Conservation (phyloP, 2,888 invertebrate species). For the Nezara viridula region DNA sequence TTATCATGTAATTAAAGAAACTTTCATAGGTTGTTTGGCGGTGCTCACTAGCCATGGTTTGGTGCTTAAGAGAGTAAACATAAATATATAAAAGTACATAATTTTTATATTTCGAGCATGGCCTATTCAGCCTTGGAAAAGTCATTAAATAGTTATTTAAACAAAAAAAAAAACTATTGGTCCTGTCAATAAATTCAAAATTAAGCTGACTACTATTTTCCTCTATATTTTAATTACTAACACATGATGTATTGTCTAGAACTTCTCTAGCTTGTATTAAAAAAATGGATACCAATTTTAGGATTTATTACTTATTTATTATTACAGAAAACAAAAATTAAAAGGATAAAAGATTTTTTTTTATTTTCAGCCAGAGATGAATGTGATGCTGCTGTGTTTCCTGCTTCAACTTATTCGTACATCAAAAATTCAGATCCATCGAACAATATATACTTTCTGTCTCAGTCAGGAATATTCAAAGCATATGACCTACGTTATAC, state of each 20-base stretch:
- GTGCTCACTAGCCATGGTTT: too few species aligned
- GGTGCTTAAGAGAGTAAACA: too few species aligned
- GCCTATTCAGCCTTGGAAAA: too few species aligned
- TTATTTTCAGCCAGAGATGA: neutral
- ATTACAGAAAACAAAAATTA: neutral
- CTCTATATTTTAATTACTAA: neutral
- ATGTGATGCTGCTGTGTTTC: constrained; percentile 35
- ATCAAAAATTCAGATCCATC: neutral
- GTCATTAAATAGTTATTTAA: too few species aligned
- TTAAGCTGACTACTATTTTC: too few species aligned
- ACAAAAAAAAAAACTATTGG: neutral
- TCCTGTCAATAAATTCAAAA: neutral
- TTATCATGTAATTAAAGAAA: too few species aligned
- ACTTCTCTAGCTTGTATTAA: too few species aligned
- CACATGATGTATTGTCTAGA: neutral
- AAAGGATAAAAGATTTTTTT: neutral
- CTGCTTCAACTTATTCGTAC: constrained; percentile 25
- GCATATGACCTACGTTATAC: constrained; percentile 43
- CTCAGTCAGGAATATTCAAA: constrained; percentile 40
- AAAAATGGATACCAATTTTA: neutral
- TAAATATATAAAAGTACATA: too few species aligned
- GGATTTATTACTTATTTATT: neutral
- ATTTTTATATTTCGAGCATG: too few species aligned
- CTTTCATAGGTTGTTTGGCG: too few species aligned
- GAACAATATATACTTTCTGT: constrained; percentile 45